phyloP scores from a whole-genome alignment of 2,888 invertebrate genomes.

The Drosophila differens region DNA sequence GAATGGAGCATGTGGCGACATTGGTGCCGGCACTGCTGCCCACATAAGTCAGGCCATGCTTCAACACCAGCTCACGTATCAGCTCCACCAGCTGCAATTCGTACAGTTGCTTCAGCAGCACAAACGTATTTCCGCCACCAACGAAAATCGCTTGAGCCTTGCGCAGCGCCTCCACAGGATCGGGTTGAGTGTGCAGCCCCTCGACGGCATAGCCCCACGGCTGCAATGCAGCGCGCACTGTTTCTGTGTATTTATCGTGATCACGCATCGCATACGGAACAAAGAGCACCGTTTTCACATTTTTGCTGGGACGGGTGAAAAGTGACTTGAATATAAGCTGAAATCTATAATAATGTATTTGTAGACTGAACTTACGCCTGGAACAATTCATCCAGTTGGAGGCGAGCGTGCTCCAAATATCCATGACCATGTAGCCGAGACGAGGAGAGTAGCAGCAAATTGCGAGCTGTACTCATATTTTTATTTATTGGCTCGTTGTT shows the following conservation, averaged over 20 bases:
- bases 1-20: conserved; percentile 91
- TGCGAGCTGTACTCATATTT: conserved; percentile 48
- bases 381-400: conserved; percentile 88
- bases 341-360: not conserved
- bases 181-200: conserved; percentile 88
- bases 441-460: conserved; percentile 88
- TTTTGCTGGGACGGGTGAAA: conserved; percentile 86
- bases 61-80: conserved; percentile 88
- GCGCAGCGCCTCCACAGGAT: conserved; percentile 87
- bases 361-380: conserved; percentile 86
- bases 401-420: conserved; percentile 89
- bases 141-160: conserved; percentile 90
- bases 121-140: conserved; percentile 93
- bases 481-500: not conserved
- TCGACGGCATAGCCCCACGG: conserved; percentile 89
- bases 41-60: conserved; percentile 89
- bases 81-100: conserved; percentile 88
- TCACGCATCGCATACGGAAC: conserved; percentile 91
- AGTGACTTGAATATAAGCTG: not conserved
- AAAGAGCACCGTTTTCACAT: conserved; percentile 89
- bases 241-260: conserved; percentile 88
- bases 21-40: conserved; percentile 94
- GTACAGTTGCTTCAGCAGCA: conserved; percentile 89
- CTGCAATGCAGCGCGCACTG: conserved; percentile 87
- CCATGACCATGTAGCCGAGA: conserved; percentile 89